phyloP scores from a whole-genome alignment of 2,113 vertebrate genomes.

The Alethe castanea region DNA sequence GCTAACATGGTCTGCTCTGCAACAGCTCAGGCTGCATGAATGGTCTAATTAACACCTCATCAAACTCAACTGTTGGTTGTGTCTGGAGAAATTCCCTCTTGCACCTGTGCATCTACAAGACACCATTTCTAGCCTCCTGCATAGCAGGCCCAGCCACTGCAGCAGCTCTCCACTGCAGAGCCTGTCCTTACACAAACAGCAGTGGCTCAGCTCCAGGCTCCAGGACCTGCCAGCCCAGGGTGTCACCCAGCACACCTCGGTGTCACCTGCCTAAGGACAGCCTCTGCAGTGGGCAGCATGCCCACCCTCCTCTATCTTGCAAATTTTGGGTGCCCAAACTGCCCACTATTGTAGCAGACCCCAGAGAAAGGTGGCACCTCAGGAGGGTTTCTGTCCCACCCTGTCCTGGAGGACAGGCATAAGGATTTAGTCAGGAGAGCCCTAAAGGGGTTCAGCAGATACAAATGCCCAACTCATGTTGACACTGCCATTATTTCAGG shows the following conservation, averaged over 20 bases:
- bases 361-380: background rate
- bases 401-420: background rate
- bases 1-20: constrained; percentile 14
- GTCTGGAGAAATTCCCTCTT: constrained; percentile 54
- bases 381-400: background rate
- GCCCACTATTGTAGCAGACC: background rate
- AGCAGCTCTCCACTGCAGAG: background rate
- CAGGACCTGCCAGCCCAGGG: background rate
- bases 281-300: background rate
- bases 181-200: background rate
- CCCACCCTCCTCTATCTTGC: background rate
- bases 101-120: constrained; percentile 42
- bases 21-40: constrained; percentile 55
- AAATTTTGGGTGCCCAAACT: background rate
- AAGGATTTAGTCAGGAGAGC: background rate
- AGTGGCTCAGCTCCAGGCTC: background rate
- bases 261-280: background rate
- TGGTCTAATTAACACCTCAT: constrained; percentile 72
- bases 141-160: background rate
- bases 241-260: background rate
- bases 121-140: background rate
- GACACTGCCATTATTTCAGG: background rate
- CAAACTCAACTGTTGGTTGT: constrained; percentile 40
- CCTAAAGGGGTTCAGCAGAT: background rate
- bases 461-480: background rate